Conservation (phyloP, 2,888 invertebrate species). For the Tineola bisselliella region DNA sequence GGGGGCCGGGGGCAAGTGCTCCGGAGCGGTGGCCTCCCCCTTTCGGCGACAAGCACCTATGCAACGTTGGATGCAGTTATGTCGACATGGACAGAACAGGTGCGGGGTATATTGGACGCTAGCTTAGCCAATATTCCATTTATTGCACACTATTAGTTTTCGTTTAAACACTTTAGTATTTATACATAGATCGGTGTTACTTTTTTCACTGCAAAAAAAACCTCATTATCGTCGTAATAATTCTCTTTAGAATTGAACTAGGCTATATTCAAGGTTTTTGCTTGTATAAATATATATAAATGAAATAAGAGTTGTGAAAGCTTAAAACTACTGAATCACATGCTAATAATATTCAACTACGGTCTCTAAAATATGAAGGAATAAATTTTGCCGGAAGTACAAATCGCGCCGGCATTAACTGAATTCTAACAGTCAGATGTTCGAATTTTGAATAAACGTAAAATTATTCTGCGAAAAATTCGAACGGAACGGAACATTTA, state of each 20-base stretch:
- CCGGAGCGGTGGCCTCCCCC: constrained; percentile 11
- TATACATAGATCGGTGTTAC: not conserved
- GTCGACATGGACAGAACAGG: constrained; percentile 15
- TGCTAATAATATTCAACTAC: not conserved
- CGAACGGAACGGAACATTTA: constrained; percentile 34
- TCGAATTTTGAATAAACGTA: constrained; percentile 16
- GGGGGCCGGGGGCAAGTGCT: constrained; percentile 15
- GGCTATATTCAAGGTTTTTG: not conserved
- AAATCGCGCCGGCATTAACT: constrained; percentile 10
- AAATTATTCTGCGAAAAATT: constrained; percentile 21
- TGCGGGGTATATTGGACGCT: constrained; percentile 15
- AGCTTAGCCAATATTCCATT: constrained; percentile 13
- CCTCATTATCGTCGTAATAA: not conserved
- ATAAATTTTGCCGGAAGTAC: constrained; percentile 14
- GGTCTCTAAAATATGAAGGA: constrained; percentile 3
- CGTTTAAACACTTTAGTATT: not conserved
- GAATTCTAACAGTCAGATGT: constrained; percentile 14
- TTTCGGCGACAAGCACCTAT: constrained; percentile 15
- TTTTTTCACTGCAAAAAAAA: not conserved
- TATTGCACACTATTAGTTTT: not conserved
- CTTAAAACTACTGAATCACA: not conserved
- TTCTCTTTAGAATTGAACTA: not conserved
- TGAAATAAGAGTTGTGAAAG: not conserved
- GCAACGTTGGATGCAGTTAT: constrained; percentile 16
- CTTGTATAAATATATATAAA: not conserved